A percentile compares a stretch with the other conserved stretches of the same genome.
Conservation (phyloP, 2,888 invertebrate species). For the Drosophila neutralis region DNA sequence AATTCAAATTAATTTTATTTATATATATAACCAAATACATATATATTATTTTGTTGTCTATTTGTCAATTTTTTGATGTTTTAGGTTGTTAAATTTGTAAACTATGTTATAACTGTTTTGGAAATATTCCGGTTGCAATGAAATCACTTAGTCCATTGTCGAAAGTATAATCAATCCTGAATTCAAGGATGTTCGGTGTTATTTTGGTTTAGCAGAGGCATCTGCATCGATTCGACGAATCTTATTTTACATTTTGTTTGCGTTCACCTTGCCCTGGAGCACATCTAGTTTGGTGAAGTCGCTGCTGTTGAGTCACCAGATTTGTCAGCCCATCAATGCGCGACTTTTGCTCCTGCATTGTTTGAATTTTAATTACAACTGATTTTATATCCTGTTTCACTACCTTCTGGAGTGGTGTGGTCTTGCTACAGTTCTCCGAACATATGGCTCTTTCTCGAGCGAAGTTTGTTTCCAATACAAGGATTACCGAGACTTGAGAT, state of each 20-base stretch:
- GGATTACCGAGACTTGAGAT: constrained; percentile 15
- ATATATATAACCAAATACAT: not conserved
- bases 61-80: not conserved
- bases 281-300: constrained; percentile 37
- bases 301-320: no score
- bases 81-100: not conserved
- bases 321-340: no score
- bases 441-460: constrained; percentile 36
- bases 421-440: not conserved
- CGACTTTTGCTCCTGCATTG: no score
- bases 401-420: not conserved
- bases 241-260: not conserved
- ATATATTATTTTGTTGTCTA: not conserved
- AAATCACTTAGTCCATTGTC: constrained; percentile 26
- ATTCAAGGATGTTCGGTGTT: not conserved
- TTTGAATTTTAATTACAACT: not conserved
- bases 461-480: constrained; percentile 56
- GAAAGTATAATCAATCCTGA: not conserved
- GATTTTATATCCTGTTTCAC: no score
- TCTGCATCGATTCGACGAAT: constrained; percentile 1
- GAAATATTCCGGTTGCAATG: not conserved
- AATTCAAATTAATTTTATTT: not conserved
- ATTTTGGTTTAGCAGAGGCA: not conserved
- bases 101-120: not conserved
- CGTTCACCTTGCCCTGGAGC: constrained; percentile 26